Evolutionary conservation across 1,140 invertebrate species (phyloP), one percentile per base, ranked within the genome.

Genomic region (Nylanderia fulva): DNA sequence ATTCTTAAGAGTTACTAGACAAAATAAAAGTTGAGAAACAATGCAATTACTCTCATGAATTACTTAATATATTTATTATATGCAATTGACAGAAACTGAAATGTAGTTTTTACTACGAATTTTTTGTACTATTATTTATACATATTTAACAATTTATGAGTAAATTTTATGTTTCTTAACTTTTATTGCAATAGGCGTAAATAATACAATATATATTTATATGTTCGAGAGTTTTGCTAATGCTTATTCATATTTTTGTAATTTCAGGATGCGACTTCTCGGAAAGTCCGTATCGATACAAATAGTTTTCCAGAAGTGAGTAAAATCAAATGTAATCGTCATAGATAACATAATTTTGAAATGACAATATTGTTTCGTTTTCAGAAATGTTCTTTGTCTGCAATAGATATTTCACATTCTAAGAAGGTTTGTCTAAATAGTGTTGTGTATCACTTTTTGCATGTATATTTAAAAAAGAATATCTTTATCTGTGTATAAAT

Each of bases 251-350:
- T 60, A 69, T 7, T 42, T 80, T 58, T 56, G 33, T 69, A 39
- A 75, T 88, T 89, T 80, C 48, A 89, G 88, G 86, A 86, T 52
- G 72, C 48, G 2, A 27, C 45, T 74, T 39, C 52, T 21, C 48
- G 24, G 18, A 88, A 76, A 72, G 21, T 68, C 21, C 27, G 29
- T 11, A 48, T 58, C n/a, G 79, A 79, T 71, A 42, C 58, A 33
- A 71, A 33, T 39, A 74, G 42, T 21, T 72, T 1, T n/a, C 54
- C 71, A 39, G 72, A 88, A 68, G 86, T 88, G 21, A 52, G 85
- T 84, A 1, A 60, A 85, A 74, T 52, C 8, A 79, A 64, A 72
- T 71, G 0, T 60, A 18, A 80, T 69, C 2, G 0, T 58, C 11
- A 8, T 11, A 58, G 24, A 21, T 33, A 72, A 71, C 8, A 33